Percentiles rank a stretch among this genome's conserved stretches.
phyloP scores from a whole-genome alignment of 2,888 invertebrate species.

The Tipula lateralis region DNA sequence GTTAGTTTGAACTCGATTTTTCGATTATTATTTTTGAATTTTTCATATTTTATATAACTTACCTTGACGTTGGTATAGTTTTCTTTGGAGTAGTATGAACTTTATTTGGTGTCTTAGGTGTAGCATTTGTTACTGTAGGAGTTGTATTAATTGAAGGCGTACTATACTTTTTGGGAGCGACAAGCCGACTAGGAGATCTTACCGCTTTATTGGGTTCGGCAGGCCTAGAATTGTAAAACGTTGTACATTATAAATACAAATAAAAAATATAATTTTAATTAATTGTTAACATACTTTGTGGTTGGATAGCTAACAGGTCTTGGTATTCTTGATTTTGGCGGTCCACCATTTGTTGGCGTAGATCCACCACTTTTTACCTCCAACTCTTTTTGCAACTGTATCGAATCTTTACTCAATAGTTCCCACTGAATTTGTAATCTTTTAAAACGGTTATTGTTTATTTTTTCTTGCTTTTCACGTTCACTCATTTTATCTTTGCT shows the following conservation, averaged over 20 bases:
- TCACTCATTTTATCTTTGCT: slow-evolving; percentile 33
- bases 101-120: slow-evolving; percentile 32
- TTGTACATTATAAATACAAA: not conserved
- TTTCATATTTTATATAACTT: too few relatives aligned
- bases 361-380: slow-evolving; percentile 47
- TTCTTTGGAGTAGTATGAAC: slow-evolving; percentile 46
- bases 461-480: slow-evolving; percentile 44
- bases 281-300: slow-evolving; percentile 43
- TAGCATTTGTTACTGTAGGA: slow-evolving; percentile 32
- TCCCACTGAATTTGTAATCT: slow-evolving; percentile 50
- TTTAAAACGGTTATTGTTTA: slow-evolving; percentile 49
- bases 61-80: slow-evolving; percentile 47
- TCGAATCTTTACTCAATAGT: slow-evolving; percentile 48
- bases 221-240: slow-evolving; percentile 12
- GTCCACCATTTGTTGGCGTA: slow-evolving; percentile 47
- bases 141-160: slow-evolving; percentile 36
- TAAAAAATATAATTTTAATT: not conserved
- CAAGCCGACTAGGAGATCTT: slow-evolving; percentile 48
- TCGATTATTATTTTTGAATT: too few relatives aligned
- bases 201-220: slow-evolving; percentile 41
- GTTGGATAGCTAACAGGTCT: slow-evolving; percentile 50
- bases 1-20: too few relatives aligned
- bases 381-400: slow-evolving; percentile 46
- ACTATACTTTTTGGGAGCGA: slow-evolving; percentile 48
- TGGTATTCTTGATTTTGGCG: slow-evolving; percentile 47